A percentile compares a stretch with the other conserved stretches of the same genome.
Evolutionary conservation across 53 echinoderm and acorn worm genomes (phyloP).

Genomic region (Hippasteria phrygiana): DNA sequence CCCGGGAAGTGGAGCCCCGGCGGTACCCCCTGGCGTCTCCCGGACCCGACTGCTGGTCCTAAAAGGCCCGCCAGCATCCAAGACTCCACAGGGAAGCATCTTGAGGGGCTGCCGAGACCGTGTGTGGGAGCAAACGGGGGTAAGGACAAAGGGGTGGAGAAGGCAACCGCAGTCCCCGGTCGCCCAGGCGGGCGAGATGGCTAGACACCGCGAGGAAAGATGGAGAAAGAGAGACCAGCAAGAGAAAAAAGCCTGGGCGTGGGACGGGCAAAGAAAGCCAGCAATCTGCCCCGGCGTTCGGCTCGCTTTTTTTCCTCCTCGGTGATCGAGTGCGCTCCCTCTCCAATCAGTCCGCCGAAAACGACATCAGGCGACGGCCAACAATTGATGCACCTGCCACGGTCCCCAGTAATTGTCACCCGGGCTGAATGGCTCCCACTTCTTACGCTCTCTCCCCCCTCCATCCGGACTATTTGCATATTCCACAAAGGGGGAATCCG

Average conservation of each 20-base stretch:
- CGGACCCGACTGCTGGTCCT: slow-evolving; percentile 19
- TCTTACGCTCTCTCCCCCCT: slow-evolving; percentile 36
- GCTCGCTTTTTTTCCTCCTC: slow-evolving; percentile 38
- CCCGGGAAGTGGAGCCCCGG: neutral
- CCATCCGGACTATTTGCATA: slow-evolving; percentile 64
- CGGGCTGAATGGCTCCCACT: slow-evolving; percentile 47
- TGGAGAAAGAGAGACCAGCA: slow-evolving; percentile 11
- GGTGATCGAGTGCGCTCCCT: slow-evolving; percentile 52
- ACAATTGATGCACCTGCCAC: slow-evolving; percentile 60
- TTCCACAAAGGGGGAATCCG: slow-evolving; percentile 61
- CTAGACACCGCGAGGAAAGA: neutral
- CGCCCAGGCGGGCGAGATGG: slow-evolving; percentile 30
- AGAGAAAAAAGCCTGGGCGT: slow-evolving; percentile 27
- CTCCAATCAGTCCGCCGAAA: slow-evolving; percentile 50
- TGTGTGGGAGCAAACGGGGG: slow-evolving; percentile 31
- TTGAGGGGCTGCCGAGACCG: slow-evolving; percentile 37
- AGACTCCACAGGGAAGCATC: slow-evolving; percentile 45
- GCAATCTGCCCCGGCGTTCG: slow-evolving; percentile 48
- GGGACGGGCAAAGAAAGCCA: slow-evolving; percentile 54
- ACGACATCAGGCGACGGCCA: slow-evolving; percentile 50
- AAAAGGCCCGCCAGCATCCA: neutral
- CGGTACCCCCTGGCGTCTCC: slow-evolving; percentile 44
- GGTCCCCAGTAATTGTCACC: slow-evolving; percentile 46
- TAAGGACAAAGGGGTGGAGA: slow-evolving; percentile 37
- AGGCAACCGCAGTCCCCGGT: neutral